Conservation (phyloP, 2,113 vertebrate species). For the Opisthocomus hoazin region DNA sequence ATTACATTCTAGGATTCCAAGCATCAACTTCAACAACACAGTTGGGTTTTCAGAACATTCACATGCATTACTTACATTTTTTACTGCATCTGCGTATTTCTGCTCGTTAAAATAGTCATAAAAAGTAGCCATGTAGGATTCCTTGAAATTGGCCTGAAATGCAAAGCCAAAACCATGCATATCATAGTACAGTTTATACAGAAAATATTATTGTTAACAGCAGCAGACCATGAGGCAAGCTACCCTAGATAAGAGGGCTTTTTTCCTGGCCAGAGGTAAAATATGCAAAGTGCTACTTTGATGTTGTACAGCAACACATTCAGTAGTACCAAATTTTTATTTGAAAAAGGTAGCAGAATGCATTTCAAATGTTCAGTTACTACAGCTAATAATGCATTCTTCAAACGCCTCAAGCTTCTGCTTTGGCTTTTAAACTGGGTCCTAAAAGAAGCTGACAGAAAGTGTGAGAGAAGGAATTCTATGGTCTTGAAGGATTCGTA, state of each 20-base stretch:
- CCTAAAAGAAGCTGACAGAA: background rate
- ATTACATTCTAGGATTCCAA: background rate
- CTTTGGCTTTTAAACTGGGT: background rate
- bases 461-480: background rate
- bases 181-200: background rate
- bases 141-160: slow-evolving; percentile 93
- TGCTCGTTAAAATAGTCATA: slow-evolving; percentile 98
- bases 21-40: background rate
- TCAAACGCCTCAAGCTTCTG: background rate
- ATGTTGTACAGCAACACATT: background rate
- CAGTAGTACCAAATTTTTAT: background rate
- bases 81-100: slow-evolving; percentile 96
- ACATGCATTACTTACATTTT: slow-evolving; percentile 82
- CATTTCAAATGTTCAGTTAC: background rate
- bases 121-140: slow-evolving; percentile 96
- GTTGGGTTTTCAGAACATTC: background rate
- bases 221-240: background rate
- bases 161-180: slow-evolving; percentile 7
- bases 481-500: background rate
- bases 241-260: background rate
- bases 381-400: background rate
- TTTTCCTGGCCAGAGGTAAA: background rate
- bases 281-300: background rate
- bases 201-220: background rate
- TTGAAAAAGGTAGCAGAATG: background rate